Evolutionary conservation across 2,113 vertebrate genomes (phyloP), one percentile per base, ranked within the genome.

Genomic region (Lota lota): DNA sequence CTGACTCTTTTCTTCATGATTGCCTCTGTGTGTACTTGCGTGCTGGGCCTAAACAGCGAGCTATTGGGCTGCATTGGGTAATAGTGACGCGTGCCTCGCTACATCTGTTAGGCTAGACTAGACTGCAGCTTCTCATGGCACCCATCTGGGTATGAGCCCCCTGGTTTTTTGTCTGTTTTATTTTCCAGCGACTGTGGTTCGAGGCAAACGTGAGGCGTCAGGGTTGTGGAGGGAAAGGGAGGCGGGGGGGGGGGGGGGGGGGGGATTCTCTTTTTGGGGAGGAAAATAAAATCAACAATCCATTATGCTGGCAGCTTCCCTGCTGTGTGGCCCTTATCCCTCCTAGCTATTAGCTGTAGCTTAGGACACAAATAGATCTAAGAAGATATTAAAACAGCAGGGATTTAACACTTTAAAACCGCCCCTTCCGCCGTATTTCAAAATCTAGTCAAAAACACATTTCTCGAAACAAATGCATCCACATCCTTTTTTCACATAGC

Each of bases 311-410:
- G 74, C 68, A 69, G 65, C 81, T 73, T 79, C 85, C 84, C 83
- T 61, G 76, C 78, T 86, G 82, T 22, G 78, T 76, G 79, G 57
- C 70, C 78, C 67, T 80, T 75, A 84, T 86, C 86, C 78, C 84
- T 77, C 77, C 77, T 16, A 83, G 88, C 86, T 84, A 87, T 87
- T 86, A 89, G 79, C 82, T 83, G 33, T 40, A 40, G 82, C 84
- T 87, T 84, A 85, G 74, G 81, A 87, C 84, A 81, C 84, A 86
- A 88, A 88, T 79, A 87, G 87, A 90, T 88, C 82, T 87, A 79
- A 77, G 70, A 76, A 83, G 83, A 88, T 89, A 88, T 87, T 88
- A 88, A 87, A 88, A 87, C 86, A 83, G 86, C 82, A 28, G 84
- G 85, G 85, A 75, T 74, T 70, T 74, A 83, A 85, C 81, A 78